Conservation (phyloP, 2,113 vertebrate genomes). For the Gymnorhina tibicen region DNA sequence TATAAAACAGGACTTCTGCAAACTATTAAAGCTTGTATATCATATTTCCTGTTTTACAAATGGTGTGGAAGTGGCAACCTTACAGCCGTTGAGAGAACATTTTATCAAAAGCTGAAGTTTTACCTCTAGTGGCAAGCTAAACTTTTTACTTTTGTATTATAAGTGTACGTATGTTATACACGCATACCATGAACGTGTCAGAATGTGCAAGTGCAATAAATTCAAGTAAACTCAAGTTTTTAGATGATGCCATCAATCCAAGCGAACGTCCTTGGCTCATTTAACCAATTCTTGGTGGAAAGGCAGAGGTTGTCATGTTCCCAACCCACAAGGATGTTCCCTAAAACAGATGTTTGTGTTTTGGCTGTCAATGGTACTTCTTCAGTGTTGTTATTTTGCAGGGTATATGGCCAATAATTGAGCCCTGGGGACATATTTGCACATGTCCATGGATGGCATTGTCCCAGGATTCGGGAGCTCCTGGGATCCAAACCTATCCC, state of each 20-base stretch:
- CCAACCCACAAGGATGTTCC: neutral
- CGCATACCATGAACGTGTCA: neutral
- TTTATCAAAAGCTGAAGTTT: neutral
- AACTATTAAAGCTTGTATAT: neutral
- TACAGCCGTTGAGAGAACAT: neutral
- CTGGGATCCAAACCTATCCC: neutral
- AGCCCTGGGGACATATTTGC: neutral
- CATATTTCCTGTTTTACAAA: neutral
- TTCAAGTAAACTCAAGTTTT: neutral
- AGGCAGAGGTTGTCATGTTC: neutral
- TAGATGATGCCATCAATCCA: neutral
- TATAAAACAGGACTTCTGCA: neutral
- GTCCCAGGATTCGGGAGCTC: neutral
- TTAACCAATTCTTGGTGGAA: neutral
- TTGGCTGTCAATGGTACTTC: neutral
- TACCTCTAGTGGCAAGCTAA: neutral
- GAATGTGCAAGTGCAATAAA: neutral
- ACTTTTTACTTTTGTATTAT: neutral
- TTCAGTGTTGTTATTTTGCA: neutral
- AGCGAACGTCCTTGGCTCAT: neutral
- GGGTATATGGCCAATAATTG: neutral
- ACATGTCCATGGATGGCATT: neutral
- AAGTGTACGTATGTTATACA: neutral
- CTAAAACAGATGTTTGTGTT: slow-evolving; percentile 7
- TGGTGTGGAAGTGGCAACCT: neutral